Evolutionary conservation across 1,140 invertebrate species (phyloP), one percentile per base, ranked within the genome.

Genomic region (Neodiprion pinetum): DNA sequence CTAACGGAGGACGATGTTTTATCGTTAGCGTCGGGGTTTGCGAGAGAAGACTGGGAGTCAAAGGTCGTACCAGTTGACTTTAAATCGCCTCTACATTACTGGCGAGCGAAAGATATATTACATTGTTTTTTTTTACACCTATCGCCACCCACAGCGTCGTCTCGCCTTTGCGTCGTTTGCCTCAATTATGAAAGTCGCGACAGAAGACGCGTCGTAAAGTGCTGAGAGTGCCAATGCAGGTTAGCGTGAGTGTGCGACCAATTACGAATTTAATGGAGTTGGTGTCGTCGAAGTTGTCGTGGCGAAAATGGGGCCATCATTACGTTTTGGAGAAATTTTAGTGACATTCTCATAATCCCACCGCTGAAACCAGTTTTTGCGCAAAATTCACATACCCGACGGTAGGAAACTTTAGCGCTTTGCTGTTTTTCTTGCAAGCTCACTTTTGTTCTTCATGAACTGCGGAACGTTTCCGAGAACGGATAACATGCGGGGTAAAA

Each of bases 31-130:
- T 2, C 28, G 28, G 72, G 73, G 76, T 72, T 72, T 70, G 72
- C 74, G 75, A 78, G 78, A 74, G 78, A 77, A 78, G 70, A 40
- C 28, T 40, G 28, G 2, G 28, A 40, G 28, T 40, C 28, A 40
- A 40, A 40, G 28, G 28, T 61, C 11, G 53, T 61, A 14, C 11
- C 11, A 9, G 11, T 5, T 61, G n/a, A 61, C 53, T 61, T 61
- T 61, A 17, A 61, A 61, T 61, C 53, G 53, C 53, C n/a, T 61
- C 3, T 61, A 61, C n/a, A 61, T 61, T 61, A 61, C 53, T 61
- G n/a, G 53, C 5, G 11, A 40, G 53, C 53, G n/a, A 61, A 7
- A 61, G 53, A 61, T 61, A 61, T 61, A 61, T 61, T 61, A 17
- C 53, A 17, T 9, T 21, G 17, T 21, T 61, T 61, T 17, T 40